Evolutionary conservation across 2,797 vertebrate genomes (phyloP), one percentile per base, ranked within the genome.

Genomic region (Gouania willdenowi): DNA sequence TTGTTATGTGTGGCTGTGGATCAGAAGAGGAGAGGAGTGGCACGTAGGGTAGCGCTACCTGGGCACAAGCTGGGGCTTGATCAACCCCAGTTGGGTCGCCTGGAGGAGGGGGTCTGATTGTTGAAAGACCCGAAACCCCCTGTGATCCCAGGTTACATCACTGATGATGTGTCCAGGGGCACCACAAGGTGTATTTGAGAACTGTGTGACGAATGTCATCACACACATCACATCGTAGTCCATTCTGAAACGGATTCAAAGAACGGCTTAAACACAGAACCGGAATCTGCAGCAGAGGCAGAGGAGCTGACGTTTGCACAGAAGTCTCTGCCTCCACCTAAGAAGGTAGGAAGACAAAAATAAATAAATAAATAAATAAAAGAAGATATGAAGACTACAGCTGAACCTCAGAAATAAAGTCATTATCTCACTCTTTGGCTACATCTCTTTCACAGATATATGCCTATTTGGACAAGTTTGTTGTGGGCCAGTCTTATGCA

Each of bases 201-300:
- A n/a, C n/a, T 98, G 83, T 98, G 96, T 86, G 96, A 98, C 57
- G 98, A 98, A 79, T 98, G 95, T 81, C 95, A 98, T 79, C 94
- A 98, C 80, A n/a, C n/a, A n/a, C n/a, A n/a, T n/a, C 98, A 98
- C 70, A 98, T 98, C 5, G 95, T 98, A 77, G 95, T 98, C 13
- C 87, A 98, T 9, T 97, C 96, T 9, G 96, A 98, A 73, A 91
- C 93, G 0, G 96, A 98, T 87, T 96, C 95, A 21, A 98, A 98
- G 84, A 98, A 98, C 79, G 92, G 92, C 56, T 86, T 97, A 47
- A 90, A 93, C 81, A 95, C 95, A 79, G 95, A 98, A 66, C 88
- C 94, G 0, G 96, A 98, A 66, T 93, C 94, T 27, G 93, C 93
- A 51, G 90, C 93, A n/a, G 94, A 98, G 79, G 92, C 94, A 34